Base-by-base conservation (phyloP, 2,888 invertebrate species). In the Diarsia rubi region DNA sequence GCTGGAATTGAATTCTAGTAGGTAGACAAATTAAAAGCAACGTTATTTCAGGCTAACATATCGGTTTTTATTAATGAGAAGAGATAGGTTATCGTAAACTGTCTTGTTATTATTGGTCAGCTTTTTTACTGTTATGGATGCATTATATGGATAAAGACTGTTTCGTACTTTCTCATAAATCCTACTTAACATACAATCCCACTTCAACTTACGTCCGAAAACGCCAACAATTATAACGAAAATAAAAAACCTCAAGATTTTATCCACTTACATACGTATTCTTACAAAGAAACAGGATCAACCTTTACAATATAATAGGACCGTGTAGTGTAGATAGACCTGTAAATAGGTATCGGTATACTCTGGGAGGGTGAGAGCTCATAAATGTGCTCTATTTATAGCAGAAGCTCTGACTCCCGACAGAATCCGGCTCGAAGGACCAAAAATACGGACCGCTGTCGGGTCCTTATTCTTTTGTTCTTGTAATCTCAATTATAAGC, bases 341-440 rank as follows among this genome's bases (percentile, higher is more conserved):
- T 59, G 72, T 83, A 77, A 64, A 78, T 73, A 76, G 27, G 54
- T 52, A 21, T 52, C 71, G n/a, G 62, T 52, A 62, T 47, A 54
- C 67, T 69, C 65, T 47, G 4, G 65, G 67, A n/a, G 76, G 66
- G 64, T 59, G 49, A 60, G 67, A 24, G 65, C 27, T 78, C 79
- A 71, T 86, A 87, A 85, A 87, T 80, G 81, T 73, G 11, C 47
- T 62, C 37, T 57, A 65, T 89, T 86, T 82, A 88, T 74, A 69
- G 63, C 66, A 62, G 45, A 71, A 54, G 75, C 64, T 64, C 78
- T 37, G 21, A 44, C 2, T 44, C 68, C 67, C 68, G 69, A 68
- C 68, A 42, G 65, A 63, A 80, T 79, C 69, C 64, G 69, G 69
- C 69, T 49, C 67, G 21, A 70, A 81, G 74, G 76, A 67, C 57